phyloP scores from a whole-genome alignment of 1,140 invertebrate genomes.

The Anastrepha obliqua region DNA sequence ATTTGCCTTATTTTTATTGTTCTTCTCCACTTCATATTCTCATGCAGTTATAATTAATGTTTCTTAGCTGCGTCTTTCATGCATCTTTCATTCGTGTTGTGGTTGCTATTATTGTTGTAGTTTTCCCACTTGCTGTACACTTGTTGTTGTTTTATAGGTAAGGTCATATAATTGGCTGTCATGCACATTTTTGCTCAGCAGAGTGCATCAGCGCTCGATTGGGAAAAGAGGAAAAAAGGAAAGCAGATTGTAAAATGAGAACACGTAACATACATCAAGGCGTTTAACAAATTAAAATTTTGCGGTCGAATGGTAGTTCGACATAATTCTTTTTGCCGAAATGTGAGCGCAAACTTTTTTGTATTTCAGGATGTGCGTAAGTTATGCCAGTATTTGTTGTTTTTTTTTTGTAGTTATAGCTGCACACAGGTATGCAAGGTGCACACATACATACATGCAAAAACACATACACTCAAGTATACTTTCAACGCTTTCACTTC shows the following conservation, averaged over 20 bases:
- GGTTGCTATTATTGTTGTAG: neutral
- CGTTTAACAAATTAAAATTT: constrained; percentile 44
- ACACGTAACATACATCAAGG: neutral
- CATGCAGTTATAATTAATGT: constrained; percentile 36
- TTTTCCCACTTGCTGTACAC: neutral
- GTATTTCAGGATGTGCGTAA: neutral
- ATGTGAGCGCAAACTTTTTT: neutral
- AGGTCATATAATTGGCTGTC: constrained; percentile 35
- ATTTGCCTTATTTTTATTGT: neutral
- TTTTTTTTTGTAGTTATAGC: too few species aligned
- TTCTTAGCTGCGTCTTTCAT: neutral
- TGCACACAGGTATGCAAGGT: neutral
- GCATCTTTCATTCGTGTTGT: neutral
- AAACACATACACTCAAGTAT: neutral
- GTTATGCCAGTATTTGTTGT: too few species aligned
- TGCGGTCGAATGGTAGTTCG: constrained; percentile 22
- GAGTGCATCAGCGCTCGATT: constrained; percentile 1
- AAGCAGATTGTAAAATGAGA: neutral
- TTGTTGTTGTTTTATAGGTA: neutral
- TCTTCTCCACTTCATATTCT: neutral
- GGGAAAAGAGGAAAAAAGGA: neutral
- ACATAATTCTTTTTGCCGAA: neutral
- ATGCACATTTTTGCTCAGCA: neutral
- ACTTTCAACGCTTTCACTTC: neutral
- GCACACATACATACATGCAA: too few species aligned